Evolutionary conservation across 92 coral and sea anemone genomes (phyloP).

Genomic region (Epizoanthus ramosus): DNA sequence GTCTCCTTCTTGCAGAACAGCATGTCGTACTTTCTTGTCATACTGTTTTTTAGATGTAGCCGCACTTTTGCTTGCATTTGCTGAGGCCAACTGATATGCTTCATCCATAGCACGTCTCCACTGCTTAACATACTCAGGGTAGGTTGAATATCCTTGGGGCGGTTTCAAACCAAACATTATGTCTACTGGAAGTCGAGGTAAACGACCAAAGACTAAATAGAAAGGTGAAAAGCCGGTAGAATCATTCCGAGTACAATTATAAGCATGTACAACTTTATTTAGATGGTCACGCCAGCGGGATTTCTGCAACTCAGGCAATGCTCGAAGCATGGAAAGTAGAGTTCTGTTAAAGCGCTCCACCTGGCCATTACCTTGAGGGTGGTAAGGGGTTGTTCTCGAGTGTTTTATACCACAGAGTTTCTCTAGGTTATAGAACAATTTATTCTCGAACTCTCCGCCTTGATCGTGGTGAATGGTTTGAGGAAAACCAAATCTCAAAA

Average conservation of each 20-base stretch:
- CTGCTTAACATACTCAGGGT: slow-evolving; percentile 27
- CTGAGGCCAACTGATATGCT: slow-evolving; percentile 58
- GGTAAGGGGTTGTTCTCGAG: slow-evolving; percentile 22
- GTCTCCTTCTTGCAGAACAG: slow-evolving; percentile 49
- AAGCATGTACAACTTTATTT: no score
- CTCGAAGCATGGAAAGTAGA: no score
- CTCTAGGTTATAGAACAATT: slow-evolving; percentile 63
- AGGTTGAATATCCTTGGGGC: no score
- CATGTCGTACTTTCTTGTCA: slow-evolving; percentile 45
- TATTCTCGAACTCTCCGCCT: slow-evolving; percentile 64
- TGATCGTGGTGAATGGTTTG: slow-evolving; percentile 59
- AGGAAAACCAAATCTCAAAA: slow-evolving; percentile 59
- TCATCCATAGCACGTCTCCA: slow-evolving; percentile 38
- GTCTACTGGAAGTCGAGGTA: no score
- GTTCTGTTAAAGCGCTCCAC: no score
- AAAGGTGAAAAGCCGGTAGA: no score
- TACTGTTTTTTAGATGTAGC: neutral
- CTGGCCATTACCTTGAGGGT: neutral
- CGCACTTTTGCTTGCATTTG: slow-evolving; percentile 44
- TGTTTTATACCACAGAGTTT: slow-evolving; percentile 39
- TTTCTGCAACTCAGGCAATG: no score
- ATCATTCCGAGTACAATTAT: no score
- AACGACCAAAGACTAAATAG: no score
- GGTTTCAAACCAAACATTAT: no score
- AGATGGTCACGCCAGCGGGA: no score